Conservation (phyloP, 2,888 invertebrate species). For the Lepeophtheirus nordmannii region DNA sequence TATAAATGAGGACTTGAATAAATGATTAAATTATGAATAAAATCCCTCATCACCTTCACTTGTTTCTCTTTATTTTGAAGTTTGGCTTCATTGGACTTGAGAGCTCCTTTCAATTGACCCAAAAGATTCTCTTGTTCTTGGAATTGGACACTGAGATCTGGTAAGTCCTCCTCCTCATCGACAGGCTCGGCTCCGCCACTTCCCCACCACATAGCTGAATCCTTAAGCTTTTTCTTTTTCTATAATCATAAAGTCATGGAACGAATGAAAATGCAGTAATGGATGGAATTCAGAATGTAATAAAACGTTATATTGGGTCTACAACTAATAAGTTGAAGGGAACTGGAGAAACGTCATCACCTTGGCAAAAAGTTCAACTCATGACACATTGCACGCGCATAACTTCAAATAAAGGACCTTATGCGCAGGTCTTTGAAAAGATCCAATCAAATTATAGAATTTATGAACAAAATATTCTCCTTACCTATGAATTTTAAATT, state of each 20-base stretch:
- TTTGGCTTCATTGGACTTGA: constrained; percentile 23
- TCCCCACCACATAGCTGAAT: constrained; percentile 17
- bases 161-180: constrained; percentile 10
- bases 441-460: neutral
- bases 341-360: constrained; percentile 3
- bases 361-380: neutral
- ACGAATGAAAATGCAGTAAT: neutral
- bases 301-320: no score
- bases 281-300: neutral
- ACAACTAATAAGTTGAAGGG: neutral
- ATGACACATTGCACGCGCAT: constrained; percentile 7
- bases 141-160: constrained; percentile 25
- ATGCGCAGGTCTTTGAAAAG: neutral
- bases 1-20: no score
- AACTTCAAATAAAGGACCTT: neutral
- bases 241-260: neutral
- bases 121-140: constrained; percentile 23
- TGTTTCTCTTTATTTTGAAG: constrained; percentile 19
- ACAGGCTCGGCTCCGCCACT: constrained; percentile 1
- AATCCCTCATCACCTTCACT: no score
- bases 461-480: no score
- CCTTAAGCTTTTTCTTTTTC: neutral
- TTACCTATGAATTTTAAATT: no score
- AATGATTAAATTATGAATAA: neutral
- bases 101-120: constrained; percentile 24